Percentiles rank a stretch among this genome's conserved stretches.
Evolutionary conservation across 2,888 invertebrate species (phyloP).

Genomic region (Eumerus sabulonum): DNA sequence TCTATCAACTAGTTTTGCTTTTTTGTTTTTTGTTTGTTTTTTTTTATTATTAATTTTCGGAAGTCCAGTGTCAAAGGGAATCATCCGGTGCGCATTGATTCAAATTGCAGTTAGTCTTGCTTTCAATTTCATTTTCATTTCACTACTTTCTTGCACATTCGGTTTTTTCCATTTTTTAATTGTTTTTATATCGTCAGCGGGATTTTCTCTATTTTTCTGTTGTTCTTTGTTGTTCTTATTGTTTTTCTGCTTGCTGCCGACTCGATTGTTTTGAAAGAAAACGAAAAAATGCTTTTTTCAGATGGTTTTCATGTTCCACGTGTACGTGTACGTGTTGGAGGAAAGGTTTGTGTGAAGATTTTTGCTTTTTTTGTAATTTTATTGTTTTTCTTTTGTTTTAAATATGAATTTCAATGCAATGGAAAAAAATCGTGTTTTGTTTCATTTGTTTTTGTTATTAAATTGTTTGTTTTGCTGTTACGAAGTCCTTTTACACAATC

Average conservation of each 20-base stretch:
- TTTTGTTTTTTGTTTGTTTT: conserved; percentile 25
- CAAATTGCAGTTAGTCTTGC: conserved; percentile 29
- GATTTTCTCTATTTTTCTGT: conserved; percentile 32
- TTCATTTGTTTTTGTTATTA: conserved; percentile 27
- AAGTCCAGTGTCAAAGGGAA: conserved; percentile 43
- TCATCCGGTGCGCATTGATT: conserved; percentile 29
- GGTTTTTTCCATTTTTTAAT: conserved; percentile 17
- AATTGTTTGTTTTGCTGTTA: conserved; percentile 42
- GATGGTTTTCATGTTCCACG: conserved; percentile 9
- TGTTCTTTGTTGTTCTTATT: conserved; percentile 17
- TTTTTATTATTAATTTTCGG: conserved; percentile 29
- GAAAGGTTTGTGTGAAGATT: conserved; percentile 19
- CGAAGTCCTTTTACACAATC: conserved; percentile 71
- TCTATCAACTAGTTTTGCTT: conserved; percentile 22
- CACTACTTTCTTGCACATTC: conserved; percentile 42
- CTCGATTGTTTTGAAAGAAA: too few species aligned
- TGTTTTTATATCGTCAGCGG: conserved; percentile 26
- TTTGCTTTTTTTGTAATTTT: conserved; percentile 35
- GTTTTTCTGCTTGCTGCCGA: too few species aligned
- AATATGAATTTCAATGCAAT: conserved; percentile 65
- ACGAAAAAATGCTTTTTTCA: conserved; percentile 6
- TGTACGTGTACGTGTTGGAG: too few species aligned
- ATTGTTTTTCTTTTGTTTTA: conserved; percentile 29
- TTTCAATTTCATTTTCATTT: conserved; percentile 29
- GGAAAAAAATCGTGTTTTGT: conserved; percentile 64